Evolutionary conservation across 2,113 vertebrate species (phyloP).

Genomic region (Callorhinus ursinus): DNA sequence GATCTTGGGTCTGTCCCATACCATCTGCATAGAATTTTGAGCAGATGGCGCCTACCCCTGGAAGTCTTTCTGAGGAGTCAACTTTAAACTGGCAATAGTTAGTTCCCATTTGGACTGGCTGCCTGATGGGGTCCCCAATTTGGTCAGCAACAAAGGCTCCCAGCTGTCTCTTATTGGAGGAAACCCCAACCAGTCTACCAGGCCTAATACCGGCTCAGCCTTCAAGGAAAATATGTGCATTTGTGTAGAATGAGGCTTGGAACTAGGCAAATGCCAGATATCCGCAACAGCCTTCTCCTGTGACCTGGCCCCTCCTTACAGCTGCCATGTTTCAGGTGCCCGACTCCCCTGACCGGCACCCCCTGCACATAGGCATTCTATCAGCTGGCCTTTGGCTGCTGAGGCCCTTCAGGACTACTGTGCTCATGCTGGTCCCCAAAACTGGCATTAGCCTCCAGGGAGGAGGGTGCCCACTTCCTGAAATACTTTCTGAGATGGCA

Average conservation of each 20-base stretch:
- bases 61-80: neutral
- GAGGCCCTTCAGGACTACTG: neutral
- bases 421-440: neutral
- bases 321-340: neutral
- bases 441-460: neutral
- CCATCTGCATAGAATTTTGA: too few species aligned
- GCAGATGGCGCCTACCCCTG: too few species aligned
- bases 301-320: neutral
- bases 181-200: neutral
- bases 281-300: too few species aligned
- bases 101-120: neutral
- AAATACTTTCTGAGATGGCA: neutral
- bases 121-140: neutral
- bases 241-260: neutral
- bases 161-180: neutral
- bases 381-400: neutral
- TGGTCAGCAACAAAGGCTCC: neutral
- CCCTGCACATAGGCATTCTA: neutral
- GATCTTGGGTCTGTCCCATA: neutral
- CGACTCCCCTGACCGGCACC: neutral
- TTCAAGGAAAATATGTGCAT: neutral
- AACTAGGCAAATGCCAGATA: neutral
- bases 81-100: neutral
- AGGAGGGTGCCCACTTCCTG: neutral
- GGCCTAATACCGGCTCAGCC: neutral